Percentiles rank a stretch among this genome's conserved stretches.
phyloP scores from a whole-genome alignment of 2,797 vertebrate genomes.

The Gallinago nigripennis region DNA sequence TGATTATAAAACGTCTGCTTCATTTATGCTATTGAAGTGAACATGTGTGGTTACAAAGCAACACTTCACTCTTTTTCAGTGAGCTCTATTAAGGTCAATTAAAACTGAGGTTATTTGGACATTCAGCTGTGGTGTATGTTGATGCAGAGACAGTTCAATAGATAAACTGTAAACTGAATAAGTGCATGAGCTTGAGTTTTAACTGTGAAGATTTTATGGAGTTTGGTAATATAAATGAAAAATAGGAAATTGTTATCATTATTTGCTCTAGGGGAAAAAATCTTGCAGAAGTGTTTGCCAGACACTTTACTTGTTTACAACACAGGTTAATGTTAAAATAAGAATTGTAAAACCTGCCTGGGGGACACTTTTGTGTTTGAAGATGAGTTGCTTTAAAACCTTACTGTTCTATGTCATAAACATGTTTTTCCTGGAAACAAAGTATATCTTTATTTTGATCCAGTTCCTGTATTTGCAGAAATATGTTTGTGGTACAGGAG shows the following conservation, averaged over 20 bases:
- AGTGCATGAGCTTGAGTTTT: background rate
- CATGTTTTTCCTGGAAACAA: conserved; percentile 2
- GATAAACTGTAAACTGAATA: background rate
- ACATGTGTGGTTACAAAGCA: background rate
- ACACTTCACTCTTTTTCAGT: background rate
- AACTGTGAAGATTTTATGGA: background rate
- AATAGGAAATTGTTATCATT: background rate
- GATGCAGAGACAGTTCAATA: background rate
- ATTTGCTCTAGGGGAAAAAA: background rate
- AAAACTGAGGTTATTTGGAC: background rate
- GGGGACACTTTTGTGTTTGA: background rate
- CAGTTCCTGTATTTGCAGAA: background rate
- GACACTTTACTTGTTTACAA: background rate
- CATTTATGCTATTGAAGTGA: background rate
- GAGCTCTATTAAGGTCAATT: background rate
- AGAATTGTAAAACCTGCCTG: background rate
- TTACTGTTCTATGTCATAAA: background rate
- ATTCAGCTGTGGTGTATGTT: background rate
- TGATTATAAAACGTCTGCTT: background rate
- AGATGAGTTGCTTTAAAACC: conserved; percentile 3
- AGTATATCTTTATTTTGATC: background rate
- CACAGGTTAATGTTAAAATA: background rate
- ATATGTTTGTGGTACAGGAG: background rate
- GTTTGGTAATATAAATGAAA: conserved; percentile 11
- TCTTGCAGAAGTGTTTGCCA: background rate